phyloP scores from a whole-genome alignment of 2,797 vertebrate genomes.

The Melanotaenia parkinsoni region DNA sequence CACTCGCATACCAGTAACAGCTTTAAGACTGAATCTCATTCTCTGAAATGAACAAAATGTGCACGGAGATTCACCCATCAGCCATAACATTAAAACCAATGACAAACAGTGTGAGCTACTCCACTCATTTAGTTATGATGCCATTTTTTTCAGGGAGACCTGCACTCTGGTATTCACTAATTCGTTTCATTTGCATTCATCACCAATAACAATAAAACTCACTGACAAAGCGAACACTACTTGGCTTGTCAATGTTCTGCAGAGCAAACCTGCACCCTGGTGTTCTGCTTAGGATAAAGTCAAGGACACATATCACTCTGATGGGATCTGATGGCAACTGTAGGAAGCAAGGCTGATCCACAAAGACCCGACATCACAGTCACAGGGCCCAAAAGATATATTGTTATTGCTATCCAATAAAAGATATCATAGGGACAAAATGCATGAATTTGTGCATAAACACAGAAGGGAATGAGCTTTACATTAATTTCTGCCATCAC shows the following conservation, averaged over 20 bases:
- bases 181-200: not conserved
- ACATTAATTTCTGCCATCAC: no score
- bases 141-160: not conserved
- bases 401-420: not conserved
- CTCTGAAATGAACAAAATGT: constrained; percentile 23
- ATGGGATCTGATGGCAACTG: not conserved
- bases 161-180: not conserved
- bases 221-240: not conserved
- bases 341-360: not conserved
- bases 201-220: not conserved
- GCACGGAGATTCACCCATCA: constrained; percentile 11
- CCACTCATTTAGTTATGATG: not conserved
- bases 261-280: not conserved
- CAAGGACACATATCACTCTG: not conserved
- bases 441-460: no score
- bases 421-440: not conserved
- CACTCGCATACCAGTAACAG: constrained; percentile 49
- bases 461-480: no score
- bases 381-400: not conserved
- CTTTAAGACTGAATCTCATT: constrained; percentile 35
- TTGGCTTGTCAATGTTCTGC: not conserved
- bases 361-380: not conserved
- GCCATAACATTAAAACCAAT: not conserved
- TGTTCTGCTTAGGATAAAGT: not conserved
- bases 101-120: not conserved